phyloP scores from a whole-genome alignment of 2,113 vertebrate genomes.

The Forbesichthys papilliferus region DNA sequence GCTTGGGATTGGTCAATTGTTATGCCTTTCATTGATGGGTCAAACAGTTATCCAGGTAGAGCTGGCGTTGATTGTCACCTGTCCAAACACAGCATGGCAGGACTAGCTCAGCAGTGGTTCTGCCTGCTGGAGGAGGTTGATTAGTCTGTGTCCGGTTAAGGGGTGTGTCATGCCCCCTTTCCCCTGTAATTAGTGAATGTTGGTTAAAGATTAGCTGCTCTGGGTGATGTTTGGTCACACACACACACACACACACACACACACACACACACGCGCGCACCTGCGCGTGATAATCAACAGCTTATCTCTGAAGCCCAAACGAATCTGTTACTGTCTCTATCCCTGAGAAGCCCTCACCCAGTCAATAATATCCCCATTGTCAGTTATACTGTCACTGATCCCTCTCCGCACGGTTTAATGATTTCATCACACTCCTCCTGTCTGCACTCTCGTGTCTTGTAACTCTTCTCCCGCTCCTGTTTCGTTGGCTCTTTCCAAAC shows the following conservation, averaged over 20 bases:
- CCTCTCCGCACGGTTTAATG: neutral
- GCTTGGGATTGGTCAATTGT: too few species aligned
- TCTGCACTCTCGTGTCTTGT: neutral
- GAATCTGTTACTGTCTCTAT: neutral
- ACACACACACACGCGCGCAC: neutral
- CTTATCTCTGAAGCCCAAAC: neutral
- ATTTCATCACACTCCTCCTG: neutral
- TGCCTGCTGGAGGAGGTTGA: too few species aligned
- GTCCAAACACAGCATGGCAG: too few species aligned
- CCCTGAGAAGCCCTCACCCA: too few species aligned
- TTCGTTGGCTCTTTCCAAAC: conserved; percentile 2
- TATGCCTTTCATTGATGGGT: too few species aligned
- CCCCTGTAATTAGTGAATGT: conserved; percentile 13
- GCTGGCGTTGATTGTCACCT: too few species aligned
- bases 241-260: neutral
- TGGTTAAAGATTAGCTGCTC: conserved; percentile 17
- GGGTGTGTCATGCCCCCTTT: neutral
- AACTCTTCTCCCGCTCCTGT: neutral
- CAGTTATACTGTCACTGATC: neutral
- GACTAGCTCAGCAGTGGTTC: too few species aligned
- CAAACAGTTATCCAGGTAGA: too few species aligned
- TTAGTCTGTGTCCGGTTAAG: too few species aligned
- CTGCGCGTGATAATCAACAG: conserved; percentile 3
- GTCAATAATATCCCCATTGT: too few species aligned
- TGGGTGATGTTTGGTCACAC: neutral